Percentiles rank a stretch among this genome's conserved stretches.
phyloP scores from a whole-genome alignment of 2,888 invertebrate species.

The Itoplectis maculator region DNA sequence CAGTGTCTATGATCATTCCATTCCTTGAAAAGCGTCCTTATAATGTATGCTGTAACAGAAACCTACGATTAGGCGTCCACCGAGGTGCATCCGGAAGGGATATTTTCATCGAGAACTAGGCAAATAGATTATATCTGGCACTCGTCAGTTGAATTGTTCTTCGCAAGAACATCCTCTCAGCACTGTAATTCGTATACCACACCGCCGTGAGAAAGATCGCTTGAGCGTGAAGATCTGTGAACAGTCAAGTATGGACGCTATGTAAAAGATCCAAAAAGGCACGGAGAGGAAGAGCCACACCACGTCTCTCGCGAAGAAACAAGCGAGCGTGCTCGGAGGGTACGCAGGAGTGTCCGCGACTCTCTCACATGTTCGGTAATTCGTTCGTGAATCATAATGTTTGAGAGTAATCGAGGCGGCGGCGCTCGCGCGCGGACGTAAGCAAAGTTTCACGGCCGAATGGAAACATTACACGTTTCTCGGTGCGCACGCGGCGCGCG shows the following conservation, averaged over 20 bases:
- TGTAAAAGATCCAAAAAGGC: slow-evolving; percentile 5
- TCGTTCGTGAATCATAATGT: slow-evolving; percentile 66
- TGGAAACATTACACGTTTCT: slow-evolving; percentile 67
- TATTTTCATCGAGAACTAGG: background rate
- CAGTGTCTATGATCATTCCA: no score
- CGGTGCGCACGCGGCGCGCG: slow-evolving; percentile 5
- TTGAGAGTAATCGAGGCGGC: slow-evolving; percentile 63
- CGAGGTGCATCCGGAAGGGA: no score
- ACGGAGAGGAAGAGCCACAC: slow-evolving; percentile 42
- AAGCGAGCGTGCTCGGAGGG: slow-evolving; percentile 52
- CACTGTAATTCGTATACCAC: slow-evolving; percentile 51
- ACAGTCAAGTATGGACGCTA: slow-evolving; percentile 31
- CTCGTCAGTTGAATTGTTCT: slow-evolving; percentile 55
- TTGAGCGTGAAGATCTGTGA: slow-evolving; percentile 60
- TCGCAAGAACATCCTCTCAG: slow-evolving; percentile 31
- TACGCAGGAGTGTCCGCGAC: slow-evolving; percentile 47
- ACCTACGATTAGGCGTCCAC: no score
- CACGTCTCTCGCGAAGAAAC: slow-evolving; percentile 55
- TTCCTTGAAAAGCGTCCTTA: background rate
- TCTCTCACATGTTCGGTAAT: slow-evolving; percentile 65
- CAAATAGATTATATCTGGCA: slow-evolving; percentile 11
- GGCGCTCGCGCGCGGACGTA: slow-evolving; percentile 55
- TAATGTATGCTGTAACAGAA: background rate
- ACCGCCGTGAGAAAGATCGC: slow-evolving; percentile 64
- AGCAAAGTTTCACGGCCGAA: slow-evolving; percentile 66